These are phyloP conservation scores for Drosophila formosana DNA, from an alignment of 2,888 invertebrate species.

Conservation along the genomic window DNA sequence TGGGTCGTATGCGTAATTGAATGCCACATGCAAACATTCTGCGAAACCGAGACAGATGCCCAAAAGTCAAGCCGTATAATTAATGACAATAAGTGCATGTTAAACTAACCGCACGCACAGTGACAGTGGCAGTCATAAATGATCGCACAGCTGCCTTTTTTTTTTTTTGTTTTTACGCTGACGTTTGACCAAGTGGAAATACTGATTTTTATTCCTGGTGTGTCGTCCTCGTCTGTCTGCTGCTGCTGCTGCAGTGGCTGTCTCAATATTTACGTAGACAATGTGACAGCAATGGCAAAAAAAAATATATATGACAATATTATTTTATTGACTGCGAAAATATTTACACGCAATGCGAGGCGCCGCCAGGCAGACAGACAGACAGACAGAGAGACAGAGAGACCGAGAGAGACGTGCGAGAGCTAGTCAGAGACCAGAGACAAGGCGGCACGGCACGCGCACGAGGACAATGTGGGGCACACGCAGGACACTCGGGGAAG, in stretches of 20 bases:
- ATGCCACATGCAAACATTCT: conserved; percentile 26
- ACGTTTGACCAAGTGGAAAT: conserved; percentile 60
- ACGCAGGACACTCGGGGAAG: conserved; percentile 14
- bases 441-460: conserved; percentile 68
- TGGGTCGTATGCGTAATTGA: conserved; percentile 62
- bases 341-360: conserved; percentile 76
- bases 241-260: conserved; percentile 50
- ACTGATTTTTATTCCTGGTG: conserved; percentile 72
- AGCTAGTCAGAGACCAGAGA: conserved; percentile 38
- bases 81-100: conserved; percentile 52
- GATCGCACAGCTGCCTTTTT: conserved; percentile 20
- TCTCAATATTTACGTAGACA: conserved; percentile 72
- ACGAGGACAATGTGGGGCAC: neutral
- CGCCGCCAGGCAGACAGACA: conserved; percentile 12
- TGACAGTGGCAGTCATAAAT: conserved; percentile 57
- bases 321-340: conserved; percentile 82
- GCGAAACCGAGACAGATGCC: neutral
- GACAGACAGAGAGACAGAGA: conserved; percentile 4
- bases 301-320: conserved; percentile 78
- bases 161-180: conserved; percentile 34
- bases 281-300: conserved; percentile 33
- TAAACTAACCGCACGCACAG: conserved; percentile 62
- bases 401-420: conserved; percentile 48
- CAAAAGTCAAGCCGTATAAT: conserved; percentile 46
- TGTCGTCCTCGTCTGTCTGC: neutral